A percentile compares a stretch with the other conserved stretches of the same genome.
These are phyloP conservation scores for Mormyrus proboscirostris DNA, from an alignment of 2,797 vertebrate genomes.

Conservation along the genomic window DNA sequence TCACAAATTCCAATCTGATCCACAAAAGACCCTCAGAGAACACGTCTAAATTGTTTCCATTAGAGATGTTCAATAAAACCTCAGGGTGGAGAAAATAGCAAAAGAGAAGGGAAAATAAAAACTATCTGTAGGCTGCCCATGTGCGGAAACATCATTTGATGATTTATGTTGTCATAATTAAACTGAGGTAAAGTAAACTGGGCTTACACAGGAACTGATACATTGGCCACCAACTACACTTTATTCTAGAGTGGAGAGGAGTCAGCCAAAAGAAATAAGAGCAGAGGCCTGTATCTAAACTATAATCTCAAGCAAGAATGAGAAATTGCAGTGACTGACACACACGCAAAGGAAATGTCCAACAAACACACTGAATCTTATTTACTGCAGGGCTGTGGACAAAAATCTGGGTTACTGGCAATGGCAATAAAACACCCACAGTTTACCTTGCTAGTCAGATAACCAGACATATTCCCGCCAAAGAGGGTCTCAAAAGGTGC, in stretches of 20 bases:
- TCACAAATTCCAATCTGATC: constrained; percentile 40
- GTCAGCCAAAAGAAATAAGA: neutral
- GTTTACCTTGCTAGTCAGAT: constrained; percentile 1
- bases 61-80: constrained; percentile 1
- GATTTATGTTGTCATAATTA: neutral
- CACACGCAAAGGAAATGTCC: neutral
- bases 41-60: constrained; percentile 34
- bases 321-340: neutral
- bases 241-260: neutral
- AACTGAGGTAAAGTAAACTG: neutral
- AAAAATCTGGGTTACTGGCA: neutral
- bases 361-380: neutral
- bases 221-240: neutral
- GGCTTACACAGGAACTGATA: neutral
- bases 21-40: constrained; percentile 30
- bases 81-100: neutral
- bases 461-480: neutral
- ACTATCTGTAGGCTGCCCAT: neutral
- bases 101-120: neutral
- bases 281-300: neutral
- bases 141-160: neutral
- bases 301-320: neutral
- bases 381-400: neutral
- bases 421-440: neutral
- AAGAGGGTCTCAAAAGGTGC: neutral